Evolutionary conservation across 2,888 invertebrate species (phyloP).

Genomic region (Trachelus stipa): DNA sequence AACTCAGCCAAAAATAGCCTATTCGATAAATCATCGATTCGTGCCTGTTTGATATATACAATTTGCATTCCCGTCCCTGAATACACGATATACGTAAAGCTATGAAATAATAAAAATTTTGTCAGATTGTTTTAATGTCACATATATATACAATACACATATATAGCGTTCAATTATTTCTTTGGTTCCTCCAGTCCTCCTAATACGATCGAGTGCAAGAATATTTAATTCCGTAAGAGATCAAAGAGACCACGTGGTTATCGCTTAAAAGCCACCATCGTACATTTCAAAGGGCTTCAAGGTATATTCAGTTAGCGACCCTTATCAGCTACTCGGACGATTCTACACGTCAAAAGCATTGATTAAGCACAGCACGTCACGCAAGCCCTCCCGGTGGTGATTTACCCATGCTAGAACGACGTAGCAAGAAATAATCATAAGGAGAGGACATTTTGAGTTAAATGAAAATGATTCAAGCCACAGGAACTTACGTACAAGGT

Average conservation of each 20-base stretch:
- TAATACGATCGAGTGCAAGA: not conserved
- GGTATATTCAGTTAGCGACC: constrained; percentile 28
- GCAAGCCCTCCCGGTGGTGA: constrained; percentile 22
- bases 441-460: not conserved
- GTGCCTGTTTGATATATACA: not conserved
- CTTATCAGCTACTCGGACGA: constrained; percentile 28
- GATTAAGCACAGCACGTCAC: constrained; percentile 43
- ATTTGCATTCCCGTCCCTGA: not conserved
- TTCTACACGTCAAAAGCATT: constrained; percentile 40
- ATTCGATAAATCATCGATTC: not conserved
- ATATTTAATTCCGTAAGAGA: not conserved
- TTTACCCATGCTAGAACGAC: not conserved
- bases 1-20: not conserved
- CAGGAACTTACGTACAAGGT: not conserved
- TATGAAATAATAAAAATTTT: not conserved
- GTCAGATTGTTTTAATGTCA: not conserved
- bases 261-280: not conserved
- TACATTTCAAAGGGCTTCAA: constrained; percentile 4
- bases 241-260: not conserved
- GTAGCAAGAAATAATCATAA: not conserved
- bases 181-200: not conserved
- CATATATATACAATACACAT: not conserved
- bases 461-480: not conserved
- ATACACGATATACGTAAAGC: not conserved
- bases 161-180: not conserved